Percentiles rank a stretch among this genome's conserved stretches.
phyloP scores from a whole-genome alignment of 2,888 invertebrate species.

The Polia nebulosa region DNA sequence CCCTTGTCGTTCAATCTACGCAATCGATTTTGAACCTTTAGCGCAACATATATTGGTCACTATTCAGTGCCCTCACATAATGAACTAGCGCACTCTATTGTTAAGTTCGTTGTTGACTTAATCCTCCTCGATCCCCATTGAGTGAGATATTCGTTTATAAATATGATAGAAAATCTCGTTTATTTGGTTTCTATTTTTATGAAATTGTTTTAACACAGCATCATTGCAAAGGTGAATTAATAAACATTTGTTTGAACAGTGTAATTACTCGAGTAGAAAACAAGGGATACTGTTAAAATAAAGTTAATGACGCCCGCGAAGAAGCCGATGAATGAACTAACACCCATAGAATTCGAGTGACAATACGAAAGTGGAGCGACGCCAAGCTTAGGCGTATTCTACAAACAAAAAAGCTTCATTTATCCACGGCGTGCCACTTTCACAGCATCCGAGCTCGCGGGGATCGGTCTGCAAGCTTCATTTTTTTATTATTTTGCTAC shows the following conservation, averaged over 20 bases:
- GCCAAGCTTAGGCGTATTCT: constrained; percentile 87
- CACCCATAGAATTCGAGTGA: constrained; percentile 87
- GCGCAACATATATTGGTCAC: constrained; percentile 67
- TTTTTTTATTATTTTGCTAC: constrained; percentile 88
- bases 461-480: constrained; percentile 83
- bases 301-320: constrained; percentile 82
- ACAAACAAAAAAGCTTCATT: constrained; percentile 90
- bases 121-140: constrained; percentile 83
- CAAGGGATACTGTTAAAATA: constrained; percentile 72
- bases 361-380: constrained; percentile 88
- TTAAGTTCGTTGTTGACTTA: constrained; percentile 87
- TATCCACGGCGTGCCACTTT: constrained; percentile 90
- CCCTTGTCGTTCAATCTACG: constrained; percentile 76
- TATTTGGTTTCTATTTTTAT: constrained; percentile 51
- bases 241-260: constrained; percentile 33
- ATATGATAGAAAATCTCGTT: constrained; percentile 73
- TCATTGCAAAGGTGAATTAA: background rate
- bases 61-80: constrained; percentile 69
- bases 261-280: constrained; percentile 69
- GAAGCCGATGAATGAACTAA: constrained; percentile 84
- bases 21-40: constrained; percentile 78
- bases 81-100: constrained; percentile 81
- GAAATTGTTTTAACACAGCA: constrained; percentile 17
- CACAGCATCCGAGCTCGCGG: constrained; percentile 90
- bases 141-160: constrained; percentile 84